These are phyloP conservation scores for Tachuris rubrigastra DNA, from an alignment of 2,113 vertebrate genomes.

Conservation along the genomic window DNA sequence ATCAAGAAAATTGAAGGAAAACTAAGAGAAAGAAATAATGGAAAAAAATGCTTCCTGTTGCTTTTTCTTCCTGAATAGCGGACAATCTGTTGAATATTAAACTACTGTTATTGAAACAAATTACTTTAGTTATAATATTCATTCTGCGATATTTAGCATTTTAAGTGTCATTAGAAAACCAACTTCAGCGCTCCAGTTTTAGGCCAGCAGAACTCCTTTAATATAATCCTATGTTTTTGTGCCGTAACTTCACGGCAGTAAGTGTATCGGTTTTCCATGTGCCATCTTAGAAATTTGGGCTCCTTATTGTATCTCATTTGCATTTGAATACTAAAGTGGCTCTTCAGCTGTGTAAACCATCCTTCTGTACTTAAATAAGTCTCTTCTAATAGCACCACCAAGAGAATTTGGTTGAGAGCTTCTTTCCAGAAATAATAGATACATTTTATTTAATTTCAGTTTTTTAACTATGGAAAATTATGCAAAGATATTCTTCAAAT, in stretches of 20 bases:
- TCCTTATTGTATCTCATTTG: neutral
- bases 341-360: slow-evolving; percentile 9
- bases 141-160: neutral
- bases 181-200: neutral
- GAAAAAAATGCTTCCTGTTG: neutral
- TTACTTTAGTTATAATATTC: neutral
- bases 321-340: neutral
- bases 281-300: neutral
- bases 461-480: slow-evolving; percentile 31
- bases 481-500: slow-evolving; percentile 17
- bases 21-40: neutral
- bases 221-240: neutral
- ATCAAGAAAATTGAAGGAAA: neutral
- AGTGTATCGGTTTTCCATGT: neutral
- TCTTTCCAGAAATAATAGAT: slow-evolving; percentile 19
- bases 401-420: neutral
- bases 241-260: neutral
- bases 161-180: neutral
- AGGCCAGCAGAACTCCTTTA: neutral
- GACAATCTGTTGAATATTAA: neutral
- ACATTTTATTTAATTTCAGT: slow-evolving; percentile 23
- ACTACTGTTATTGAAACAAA: neutral
- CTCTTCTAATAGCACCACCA: slow-evolving; percentile 20
- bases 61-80: neutral
- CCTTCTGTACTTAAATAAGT: slow-evolving; percentile 8